These are phyloP conservation scores for Heteromormyrus szaboi DNA, from an alignment of 2,797 vertebrate genomes.

Conservation along the genomic window DNA sequence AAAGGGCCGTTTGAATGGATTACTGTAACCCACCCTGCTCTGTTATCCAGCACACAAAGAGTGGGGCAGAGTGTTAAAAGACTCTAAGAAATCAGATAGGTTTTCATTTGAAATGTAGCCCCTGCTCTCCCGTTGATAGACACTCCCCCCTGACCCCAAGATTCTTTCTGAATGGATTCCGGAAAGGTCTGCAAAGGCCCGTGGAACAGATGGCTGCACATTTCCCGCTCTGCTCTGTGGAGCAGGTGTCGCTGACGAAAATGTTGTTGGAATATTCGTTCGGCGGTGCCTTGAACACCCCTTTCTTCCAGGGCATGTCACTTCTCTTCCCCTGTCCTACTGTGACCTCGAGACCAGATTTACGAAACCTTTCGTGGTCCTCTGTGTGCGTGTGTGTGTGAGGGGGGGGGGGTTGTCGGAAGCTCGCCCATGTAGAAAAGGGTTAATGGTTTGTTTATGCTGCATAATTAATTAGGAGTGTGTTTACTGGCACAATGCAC, in stretches of 20 bases:
- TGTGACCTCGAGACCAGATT: constrained; percentile 28
- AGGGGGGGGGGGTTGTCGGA: not conserved
- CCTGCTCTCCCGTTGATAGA: not conserved
- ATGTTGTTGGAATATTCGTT: constrained; percentile 24
- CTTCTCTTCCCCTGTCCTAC: constrained; percentile 14
- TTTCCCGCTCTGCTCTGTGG: constrained; percentile 27
- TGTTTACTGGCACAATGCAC: constrained; percentile 32
- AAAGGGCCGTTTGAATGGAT: constrained; percentile 62
- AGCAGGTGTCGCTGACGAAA: constrained; percentile 33
- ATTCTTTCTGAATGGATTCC: not conserved
- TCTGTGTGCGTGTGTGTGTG: not conserved
- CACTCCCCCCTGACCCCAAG: not conserved
- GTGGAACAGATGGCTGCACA: constrained; percentile 25
- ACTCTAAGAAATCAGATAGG: not conserved
- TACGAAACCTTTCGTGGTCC: constrained; percentile 26
- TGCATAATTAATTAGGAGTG: constrained; percentile 37
- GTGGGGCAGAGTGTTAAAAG: not conserved
- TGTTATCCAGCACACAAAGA: not conserved
- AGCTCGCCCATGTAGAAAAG: constrained; percentile 35
- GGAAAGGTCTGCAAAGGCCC: constrained; percentile 4
- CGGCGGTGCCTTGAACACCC: constrained; percentile 30
- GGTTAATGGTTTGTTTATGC: constrained; percentile 34
- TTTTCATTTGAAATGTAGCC: not conserved
- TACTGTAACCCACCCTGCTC: constrained; percentile 39
- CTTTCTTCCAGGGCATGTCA: constrained; percentile 12